phyloP scores from a whole-genome alignment of 2,888 invertebrate genomes.

The Lapara coniferarum region DNA sequence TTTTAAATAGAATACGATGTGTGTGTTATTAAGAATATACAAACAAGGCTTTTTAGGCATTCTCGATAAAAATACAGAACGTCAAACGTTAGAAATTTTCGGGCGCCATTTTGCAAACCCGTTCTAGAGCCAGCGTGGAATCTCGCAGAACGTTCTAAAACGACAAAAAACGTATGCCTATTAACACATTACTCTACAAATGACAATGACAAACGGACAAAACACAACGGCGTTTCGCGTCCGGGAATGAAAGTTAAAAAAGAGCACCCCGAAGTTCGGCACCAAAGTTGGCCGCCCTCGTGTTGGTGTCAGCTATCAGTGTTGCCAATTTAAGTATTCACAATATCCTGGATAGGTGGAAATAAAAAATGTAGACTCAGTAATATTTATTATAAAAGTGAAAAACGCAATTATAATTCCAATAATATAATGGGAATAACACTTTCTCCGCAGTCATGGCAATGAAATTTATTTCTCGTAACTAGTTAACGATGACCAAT shows the following conservation, averaged over 20 bases:
- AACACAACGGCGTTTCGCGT: conserved; percentile 45
- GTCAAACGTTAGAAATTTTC: not conserved
- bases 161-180: conserved; percentile 55
- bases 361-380: not conserved
- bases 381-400: not conserved
- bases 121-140: conserved; percentile 7
- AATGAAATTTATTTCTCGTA: not conserved
- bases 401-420: too few relatives aligned
- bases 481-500: not conserved
- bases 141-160: conserved; percentile 40
- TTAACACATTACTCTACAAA: conserved; percentile 61
- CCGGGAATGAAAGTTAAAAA: conserved; percentile 51
- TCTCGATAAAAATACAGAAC: not conserved
- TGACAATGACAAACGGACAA: conserved; percentile 59
- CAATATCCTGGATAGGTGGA: not conserved
- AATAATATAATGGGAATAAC: too few relatives aligned
- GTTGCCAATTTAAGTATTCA: conserved; percentile 32
- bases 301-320: conserved; percentile 32
- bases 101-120: conserved; percentile 43
- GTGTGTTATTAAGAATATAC: not conserved
- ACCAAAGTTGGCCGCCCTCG: conserved; percentile 48
- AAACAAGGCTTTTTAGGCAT: not conserved
- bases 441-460: too few relatives aligned
- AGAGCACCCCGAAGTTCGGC: conserved; percentile 55
- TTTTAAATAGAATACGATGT: not conserved